Percentiles rank a stretch among this genome's conserved stretches.
These are phyloP conservation scores for Cacoxenus indagator DNA, from an alignment of 2,888 invertebrate species.

Conservation along the genomic window DNA sequence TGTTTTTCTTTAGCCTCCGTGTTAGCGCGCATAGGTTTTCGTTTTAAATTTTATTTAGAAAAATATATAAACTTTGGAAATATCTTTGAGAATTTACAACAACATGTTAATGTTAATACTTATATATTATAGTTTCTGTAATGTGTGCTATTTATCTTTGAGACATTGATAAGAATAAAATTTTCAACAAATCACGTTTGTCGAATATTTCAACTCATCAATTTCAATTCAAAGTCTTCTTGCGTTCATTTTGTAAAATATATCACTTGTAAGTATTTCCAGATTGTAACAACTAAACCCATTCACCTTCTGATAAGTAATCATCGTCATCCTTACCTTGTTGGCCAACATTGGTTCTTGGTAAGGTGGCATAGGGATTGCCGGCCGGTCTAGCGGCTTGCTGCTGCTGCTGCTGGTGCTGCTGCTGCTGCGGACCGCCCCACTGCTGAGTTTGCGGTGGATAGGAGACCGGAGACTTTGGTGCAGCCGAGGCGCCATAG, in stretches of 20 bases:
- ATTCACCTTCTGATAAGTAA: conserved; percentile 62
- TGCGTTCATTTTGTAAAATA: conserved; percentile 13
- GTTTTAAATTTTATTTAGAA: conserved; percentile 9
- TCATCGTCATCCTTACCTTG: conserved; percentile 69
- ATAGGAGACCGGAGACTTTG: conserved; percentile 68
- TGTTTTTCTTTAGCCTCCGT: not conserved
- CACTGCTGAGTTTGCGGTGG: conserved; percentile 58
- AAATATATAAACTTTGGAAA: conserved; percentile 5
- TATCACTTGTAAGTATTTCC: conserved; percentile 26
- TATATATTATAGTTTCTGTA: conserved; percentile 33
- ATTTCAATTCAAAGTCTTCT: no score
- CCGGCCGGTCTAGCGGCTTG: conserved; percentile 50
- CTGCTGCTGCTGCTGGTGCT: conserved; percentile 49
- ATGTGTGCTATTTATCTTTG: conserved; percentile 16
- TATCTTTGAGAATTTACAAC: conserved; percentile 14
- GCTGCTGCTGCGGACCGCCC: conserved; percentile 47
- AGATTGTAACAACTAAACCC: conserved; percentile 50
- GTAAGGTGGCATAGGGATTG: conserved; percentile 69
- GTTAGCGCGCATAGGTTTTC: conserved; percentile 16
- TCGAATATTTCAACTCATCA: no score
- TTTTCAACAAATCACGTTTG: not conserved
- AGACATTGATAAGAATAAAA: not conserved
- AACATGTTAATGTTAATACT: conserved; percentile 15
- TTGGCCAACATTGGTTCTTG: conserved; percentile 66
- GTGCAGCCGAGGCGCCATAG: conserved; percentile 62